Evolutionary conservation across 2,113 vertebrate species (phyloP).

Genomic region (Trinectes maculatus): DNA sequence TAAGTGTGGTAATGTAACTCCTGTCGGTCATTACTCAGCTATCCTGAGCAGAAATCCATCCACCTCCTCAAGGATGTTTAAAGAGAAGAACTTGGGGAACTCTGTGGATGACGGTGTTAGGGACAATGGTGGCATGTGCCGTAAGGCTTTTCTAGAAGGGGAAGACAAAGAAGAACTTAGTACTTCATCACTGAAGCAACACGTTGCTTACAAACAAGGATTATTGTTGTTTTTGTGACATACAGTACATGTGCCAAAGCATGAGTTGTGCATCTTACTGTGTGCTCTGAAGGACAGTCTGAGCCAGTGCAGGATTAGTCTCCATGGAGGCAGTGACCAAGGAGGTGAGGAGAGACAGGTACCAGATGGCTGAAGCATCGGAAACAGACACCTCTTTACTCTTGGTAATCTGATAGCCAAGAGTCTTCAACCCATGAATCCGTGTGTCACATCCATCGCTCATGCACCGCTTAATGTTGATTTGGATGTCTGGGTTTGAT

Average conservation of each 20-base stretch:
- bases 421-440: conserved; percentile 92
- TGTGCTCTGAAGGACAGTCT: conserved; percentile 93
- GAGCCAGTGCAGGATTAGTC: conserved; percentile 92
- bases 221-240: background rate
- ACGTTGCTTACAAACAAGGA: background rate
- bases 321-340: conserved; percentile 97
- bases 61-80: conserved; percentile 95
- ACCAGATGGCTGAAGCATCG: conserved; percentile 98
- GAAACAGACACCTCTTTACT: conserved; percentile 92
- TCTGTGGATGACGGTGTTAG: conserved; percentile 90
- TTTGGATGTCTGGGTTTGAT: conserved; percentile 89
- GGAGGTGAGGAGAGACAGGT: conserved; percentile 95
- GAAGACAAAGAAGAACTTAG: conserved; percentile 16
- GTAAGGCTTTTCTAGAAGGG: conserved; percentile 89
- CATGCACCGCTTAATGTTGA: conserved; percentile 97
- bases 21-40: conserved; percentile 77
- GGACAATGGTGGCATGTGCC: conserved; percentile 95
- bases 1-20: conserved; percentile 11
- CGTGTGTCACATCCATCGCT: conserved; percentile 97
- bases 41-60: conserved; percentile 97
- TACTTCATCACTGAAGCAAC: background rate
- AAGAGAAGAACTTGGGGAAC: conserved; percentile 93
- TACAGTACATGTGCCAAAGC: background rate
- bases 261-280: conserved; percentile 83
- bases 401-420: conserved; percentile 93